phyloP scores from a whole-genome alignment of 2,888 invertebrate species.

The Steinernema carpocapsae region DNA sequence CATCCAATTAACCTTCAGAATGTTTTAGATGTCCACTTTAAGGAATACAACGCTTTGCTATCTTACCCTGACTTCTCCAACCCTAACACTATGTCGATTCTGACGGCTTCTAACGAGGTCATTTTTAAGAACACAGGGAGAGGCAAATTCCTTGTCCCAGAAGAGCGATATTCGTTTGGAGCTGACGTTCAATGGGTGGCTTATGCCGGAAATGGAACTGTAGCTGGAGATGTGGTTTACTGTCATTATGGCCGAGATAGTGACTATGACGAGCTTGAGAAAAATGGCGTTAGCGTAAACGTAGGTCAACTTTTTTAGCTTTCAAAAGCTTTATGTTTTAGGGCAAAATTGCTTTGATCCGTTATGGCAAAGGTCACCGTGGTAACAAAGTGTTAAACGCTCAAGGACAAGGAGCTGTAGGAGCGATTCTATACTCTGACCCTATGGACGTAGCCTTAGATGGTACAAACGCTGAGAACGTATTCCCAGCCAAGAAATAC shows the following conservation, averaged over 20 bases:
- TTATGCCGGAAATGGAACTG: slow-evolving; percentile 55
- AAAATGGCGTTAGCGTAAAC: slow-evolving; percentile 52
- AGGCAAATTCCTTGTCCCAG: background rate
- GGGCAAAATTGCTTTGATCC: slow-evolving; percentile 71
- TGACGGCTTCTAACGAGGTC: slow-evolving; percentile 1
- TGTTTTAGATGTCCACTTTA: slow-evolving; percentile 51
- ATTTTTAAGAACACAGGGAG: slow-evolving; percentile 49
- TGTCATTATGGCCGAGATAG: slow-evolving; percentile 52
- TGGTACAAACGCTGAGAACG: slow-evolving; percentile 56
- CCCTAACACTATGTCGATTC: slow-evolving; percentile 49
- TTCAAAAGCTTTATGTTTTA: slow-evolving; percentile 54
- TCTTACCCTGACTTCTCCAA: slow-evolving; percentile 61
- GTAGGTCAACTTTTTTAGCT: slow-evolving; percentile 37
- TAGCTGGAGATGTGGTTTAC: slow-evolving; percentile 56
- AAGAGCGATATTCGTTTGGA: slow-evolving; percentile 39
- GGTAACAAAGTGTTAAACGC: slow-evolving; percentile 68
- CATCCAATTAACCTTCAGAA: no score
- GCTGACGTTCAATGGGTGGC: slow-evolving; percentile 65
- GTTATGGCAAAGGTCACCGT: slow-evolving; percentile 71
- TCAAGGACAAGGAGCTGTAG: slow-evolving; percentile 59
- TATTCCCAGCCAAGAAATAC: slow-evolving; percentile 71
- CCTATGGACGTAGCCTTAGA: slow-evolving; percentile 54
- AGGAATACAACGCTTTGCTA: slow-evolving; percentile 60
- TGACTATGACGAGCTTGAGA: slow-evolving; percentile 57
- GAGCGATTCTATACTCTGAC: slow-evolving; percentile 63